Conservation (phyloP, 2,113 vertebrate genomes). For the Mirza zaza region DNA sequence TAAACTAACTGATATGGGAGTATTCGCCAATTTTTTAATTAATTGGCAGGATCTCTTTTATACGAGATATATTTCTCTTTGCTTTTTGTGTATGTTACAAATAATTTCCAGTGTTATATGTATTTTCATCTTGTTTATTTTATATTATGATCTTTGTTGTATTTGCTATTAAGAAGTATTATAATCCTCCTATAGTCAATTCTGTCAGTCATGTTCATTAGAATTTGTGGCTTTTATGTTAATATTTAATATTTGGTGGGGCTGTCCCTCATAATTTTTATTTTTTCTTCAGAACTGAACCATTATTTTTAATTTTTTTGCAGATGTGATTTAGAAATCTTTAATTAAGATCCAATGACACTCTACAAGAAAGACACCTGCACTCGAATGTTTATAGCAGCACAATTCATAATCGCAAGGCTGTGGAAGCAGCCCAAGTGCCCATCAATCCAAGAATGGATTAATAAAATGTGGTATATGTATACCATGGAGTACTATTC, state of each 20-base stretch:
- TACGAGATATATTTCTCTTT: background rate
- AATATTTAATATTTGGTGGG: background rate
- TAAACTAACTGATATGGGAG: background rate
- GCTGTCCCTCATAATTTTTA: background rate
- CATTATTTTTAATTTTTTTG: slow-evolving; percentile 2
- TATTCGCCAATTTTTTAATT: background rate
- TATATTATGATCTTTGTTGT: background rate
- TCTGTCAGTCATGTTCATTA: background rate
- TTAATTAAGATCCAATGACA: too few species aligned
- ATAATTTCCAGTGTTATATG: background rate
- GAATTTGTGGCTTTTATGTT: background rate
- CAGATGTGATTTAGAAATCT: background rate
- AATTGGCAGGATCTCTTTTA: background rate
- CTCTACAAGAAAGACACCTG: too few species aligned
- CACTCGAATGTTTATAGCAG: too few species aligned
- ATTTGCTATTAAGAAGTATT: background rate
- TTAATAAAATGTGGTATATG: too few species aligned
- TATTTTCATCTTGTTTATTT: background rate
- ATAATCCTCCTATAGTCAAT: background rate
- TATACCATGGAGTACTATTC: too few species aligned
- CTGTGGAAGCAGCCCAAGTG: too few species aligned
- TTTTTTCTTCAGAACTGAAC: background rate
- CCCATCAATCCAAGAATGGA: too few species aligned
- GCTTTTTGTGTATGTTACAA: background rate
- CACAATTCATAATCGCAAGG: too few species aligned